phyloP scores from a whole-genome alignment of 2,888 invertebrate species.

The Troides helena region DNA sequence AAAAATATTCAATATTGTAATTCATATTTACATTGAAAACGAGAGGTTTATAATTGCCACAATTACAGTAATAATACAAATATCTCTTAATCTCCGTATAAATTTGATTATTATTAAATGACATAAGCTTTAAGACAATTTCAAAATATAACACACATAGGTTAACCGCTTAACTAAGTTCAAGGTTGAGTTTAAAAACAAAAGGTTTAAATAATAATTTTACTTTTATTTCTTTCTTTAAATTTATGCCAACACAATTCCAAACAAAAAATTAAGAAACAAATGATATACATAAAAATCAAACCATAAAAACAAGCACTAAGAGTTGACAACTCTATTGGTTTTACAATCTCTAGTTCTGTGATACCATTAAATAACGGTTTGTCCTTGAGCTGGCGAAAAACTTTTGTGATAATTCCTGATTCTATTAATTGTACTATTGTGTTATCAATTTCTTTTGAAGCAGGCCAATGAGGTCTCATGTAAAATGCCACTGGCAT shows the following conservation, averaged over 20 bases:
- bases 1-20: too few relatives aligned
- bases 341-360: constrained; percentile 25
- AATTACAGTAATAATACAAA: too few relatives aligned
- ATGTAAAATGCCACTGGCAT: constrained; percentile 45
- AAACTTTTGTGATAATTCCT: constrained; percentile 43
- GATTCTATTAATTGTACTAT: constrained; percentile 43
- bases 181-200: too few relatives aligned
- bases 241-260: constrained; percentile 44
- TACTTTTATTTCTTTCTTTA: not conserved
- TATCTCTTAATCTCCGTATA: too few relatives aligned
- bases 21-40: too few relatives aligned
- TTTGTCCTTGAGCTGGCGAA: constrained; percentile 30
- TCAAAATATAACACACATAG: too few relatives aligned
- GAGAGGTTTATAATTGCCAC: too few relatives aligned
- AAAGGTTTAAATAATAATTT: not conserved
- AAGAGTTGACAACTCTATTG: constrained; percentile 43
- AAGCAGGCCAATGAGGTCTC: constrained; percentile 57
- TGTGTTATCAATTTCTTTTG: constrained; percentile 38
- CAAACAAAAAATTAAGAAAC: constrained; percentile 40
- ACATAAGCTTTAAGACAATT: too few relatives aligned
- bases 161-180: too few relatives aligned
- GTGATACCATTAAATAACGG: constrained; percentile 13
- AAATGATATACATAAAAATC: constrained; percentile 41
- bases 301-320: constrained; percentile 52
- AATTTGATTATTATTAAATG: too few relatives aligned